A percentile compares a stretch with the other conserved stretches of the same genome.
Conservation (phyloP, 2,113 vertebrate genomes). For the Lichenostomus cassidix region DNA sequence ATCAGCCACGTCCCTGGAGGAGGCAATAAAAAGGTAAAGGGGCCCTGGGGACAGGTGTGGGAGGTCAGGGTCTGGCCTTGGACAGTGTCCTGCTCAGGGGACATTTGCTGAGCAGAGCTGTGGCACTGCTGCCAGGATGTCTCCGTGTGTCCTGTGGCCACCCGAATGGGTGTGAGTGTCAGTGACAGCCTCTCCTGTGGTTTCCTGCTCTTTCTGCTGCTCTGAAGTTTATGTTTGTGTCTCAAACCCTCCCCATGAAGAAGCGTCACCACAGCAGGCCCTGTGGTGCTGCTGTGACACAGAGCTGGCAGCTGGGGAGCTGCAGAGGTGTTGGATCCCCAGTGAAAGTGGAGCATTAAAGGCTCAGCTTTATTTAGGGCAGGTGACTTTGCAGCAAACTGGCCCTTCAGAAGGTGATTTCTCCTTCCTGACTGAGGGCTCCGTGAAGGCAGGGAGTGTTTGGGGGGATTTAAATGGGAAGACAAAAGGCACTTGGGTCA, state of each 20-base stretch:
- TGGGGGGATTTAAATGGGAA: not conserved
- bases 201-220: not conserved
- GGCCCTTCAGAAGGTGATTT: not conserved
- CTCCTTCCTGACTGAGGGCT: not conserved
- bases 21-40: constrained; percentile 87
- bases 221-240: not conserved
- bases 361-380: not conserved
- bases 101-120: not conserved
- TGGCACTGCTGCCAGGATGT: not conserved
- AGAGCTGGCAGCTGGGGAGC: not conserved
- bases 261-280: fast-evolving
- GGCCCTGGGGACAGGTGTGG: not conserved
- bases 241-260: not conserved
- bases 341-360: not conserved
- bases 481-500: not conserved
- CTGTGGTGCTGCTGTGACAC: not conserved
- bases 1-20: constrained; percentile 92
- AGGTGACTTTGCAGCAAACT: not conserved
- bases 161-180: fast-evolving
- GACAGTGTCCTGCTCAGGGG: not conserved
- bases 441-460: not conserved
- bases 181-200: not conserved
- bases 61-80: fast-evolving
- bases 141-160: not conserved
- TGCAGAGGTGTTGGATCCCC: not conserved